These are phyloP conservation scores for Aphis craccivora DNA, from an alignment of 1,140 invertebrate species.

Conservation along the genomic window DNA sequence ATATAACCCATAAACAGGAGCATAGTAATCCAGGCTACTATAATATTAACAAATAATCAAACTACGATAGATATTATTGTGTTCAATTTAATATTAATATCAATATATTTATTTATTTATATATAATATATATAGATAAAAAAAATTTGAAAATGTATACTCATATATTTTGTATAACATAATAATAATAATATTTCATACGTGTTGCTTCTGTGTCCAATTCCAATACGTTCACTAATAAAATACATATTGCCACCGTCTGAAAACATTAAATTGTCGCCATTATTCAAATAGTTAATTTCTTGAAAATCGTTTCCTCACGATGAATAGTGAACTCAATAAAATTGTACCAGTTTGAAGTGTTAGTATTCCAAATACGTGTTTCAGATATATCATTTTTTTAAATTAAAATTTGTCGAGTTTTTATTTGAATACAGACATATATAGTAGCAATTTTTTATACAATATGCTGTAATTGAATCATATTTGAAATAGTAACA, in stretches of 20 bases:
- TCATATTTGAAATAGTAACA: no score
- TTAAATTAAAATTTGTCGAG: neutral
- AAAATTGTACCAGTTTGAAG: neutral
- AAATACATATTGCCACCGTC: neutral
- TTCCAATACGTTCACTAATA: neutral
- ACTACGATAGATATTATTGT: neutral
- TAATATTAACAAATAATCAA: neutral
- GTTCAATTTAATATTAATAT: neutral
- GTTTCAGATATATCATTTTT: neutral
- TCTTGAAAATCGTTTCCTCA: neutral
- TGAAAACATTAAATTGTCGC: neutral
- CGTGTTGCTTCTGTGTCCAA: neutral
- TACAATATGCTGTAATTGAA: no score
- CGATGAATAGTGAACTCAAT: slow-evolving; percentile 9
- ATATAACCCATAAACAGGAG: neutral
- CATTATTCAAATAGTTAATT: neutral
- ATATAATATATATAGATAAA: neutral
- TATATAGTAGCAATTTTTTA: neutral
- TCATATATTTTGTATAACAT: neutral
- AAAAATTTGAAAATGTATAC: neutral
- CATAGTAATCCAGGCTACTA: neutral
- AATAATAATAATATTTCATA: neutral
- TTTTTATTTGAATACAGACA: neutral
- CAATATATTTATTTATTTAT: no score
- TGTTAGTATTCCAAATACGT: neutral